A percentile compares a stretch with the other conserved stretches of the same genome.
These are phyloP conservation scores for Pseudorhiza aurosa DNA, from an alignment of 30 jellyfish, hydroid and myxozoan species.

Conservation along the genomic window DNA sequence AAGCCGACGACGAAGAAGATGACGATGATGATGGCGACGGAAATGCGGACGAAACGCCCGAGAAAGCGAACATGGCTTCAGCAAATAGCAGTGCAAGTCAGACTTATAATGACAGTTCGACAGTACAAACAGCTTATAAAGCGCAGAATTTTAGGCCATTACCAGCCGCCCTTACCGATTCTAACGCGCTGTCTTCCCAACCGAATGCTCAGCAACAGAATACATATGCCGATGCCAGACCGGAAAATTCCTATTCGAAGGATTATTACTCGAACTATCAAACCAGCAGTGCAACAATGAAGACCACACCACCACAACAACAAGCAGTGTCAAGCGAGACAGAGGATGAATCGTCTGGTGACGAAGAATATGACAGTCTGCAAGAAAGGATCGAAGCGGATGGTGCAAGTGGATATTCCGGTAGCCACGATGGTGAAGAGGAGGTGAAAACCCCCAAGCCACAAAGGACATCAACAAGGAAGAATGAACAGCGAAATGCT, in stretches of 20 bases:
- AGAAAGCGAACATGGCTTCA: background rate
- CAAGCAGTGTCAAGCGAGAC: background rate
- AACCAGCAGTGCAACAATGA: background rate
- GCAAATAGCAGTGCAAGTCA: background rate
- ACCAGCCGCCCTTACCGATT: background rate
- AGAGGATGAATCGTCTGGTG: constrained; percentile 40
- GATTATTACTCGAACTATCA: background rate
- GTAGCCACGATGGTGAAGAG: constrained; percentile 12
- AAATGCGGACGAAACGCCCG: background rate
- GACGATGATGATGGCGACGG: constrained; percentile 23
- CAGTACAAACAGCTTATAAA: background rate
- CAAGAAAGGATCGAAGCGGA: constrained; percentile 23
- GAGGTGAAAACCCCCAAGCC: background rate
- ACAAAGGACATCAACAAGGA: background rate
- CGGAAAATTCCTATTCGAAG: background rate
- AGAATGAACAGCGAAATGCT: constrained; percentile 29
- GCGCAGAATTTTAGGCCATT: background rate
- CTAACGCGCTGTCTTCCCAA: background rate
- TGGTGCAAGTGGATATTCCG: background rate
- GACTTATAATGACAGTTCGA: background rate
- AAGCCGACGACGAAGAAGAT: constrained; percentile 29
- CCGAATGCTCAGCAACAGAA: background rate
- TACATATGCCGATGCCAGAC: background rate
- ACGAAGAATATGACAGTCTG: constrained; percentile 3
- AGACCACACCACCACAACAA: background rate